Evolutionary conservation across 2,888 invertebrate genomes (phyloP).

Genomic region (Itoplectis maculator): DNA sequence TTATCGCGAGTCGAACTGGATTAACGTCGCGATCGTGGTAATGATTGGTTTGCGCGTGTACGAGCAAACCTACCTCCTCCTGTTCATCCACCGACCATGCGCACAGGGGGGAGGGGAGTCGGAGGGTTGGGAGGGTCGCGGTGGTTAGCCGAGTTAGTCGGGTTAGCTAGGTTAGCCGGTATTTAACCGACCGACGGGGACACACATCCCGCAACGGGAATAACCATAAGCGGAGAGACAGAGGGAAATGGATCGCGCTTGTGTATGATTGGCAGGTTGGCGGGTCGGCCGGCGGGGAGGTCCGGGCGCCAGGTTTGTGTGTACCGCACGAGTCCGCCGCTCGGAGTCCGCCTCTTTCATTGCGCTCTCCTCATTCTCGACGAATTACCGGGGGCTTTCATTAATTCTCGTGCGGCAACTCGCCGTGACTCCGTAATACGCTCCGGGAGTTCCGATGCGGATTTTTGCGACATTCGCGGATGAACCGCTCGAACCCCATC

Average conservation of each 20-base stretch:
- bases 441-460: neutral
- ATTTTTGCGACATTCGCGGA: slow-evolving; percentile 3
- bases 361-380: slow-evolving; percentile 23
- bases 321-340: slow-evolving; percentile 47
- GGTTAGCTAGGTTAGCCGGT: no score
- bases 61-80: no score
- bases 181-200: slow-evolving; percentile 15
- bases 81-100: no score
- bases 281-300: slow-evolving; percentile 40
- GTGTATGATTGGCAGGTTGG: slow-evolving; percentile 61
- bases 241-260: slow-evolving; percentile 21
- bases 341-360: slow-evolving; percentile 37
- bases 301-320: slow-evolving; percentile 33
- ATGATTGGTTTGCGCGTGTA: slow-evolving; percentile 51
- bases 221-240: slow-evolving; percentile 33
- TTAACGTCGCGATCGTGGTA: slow-evolving; percentile 51
- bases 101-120: no score
- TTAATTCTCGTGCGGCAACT: slow-evolving; percentile 28
- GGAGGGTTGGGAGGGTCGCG: no score
- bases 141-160: slow-evolving; percentile 13
- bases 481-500: neutral
- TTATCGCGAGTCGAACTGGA: slow-evolving; percentile 58
- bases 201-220: no score
- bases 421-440: neutral
- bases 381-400: slow-evolving; percentile 42